phyloP scores from a whole-genome alignment of 2,113 vertebrate species.

The Chionodraco myersi region DNA sequence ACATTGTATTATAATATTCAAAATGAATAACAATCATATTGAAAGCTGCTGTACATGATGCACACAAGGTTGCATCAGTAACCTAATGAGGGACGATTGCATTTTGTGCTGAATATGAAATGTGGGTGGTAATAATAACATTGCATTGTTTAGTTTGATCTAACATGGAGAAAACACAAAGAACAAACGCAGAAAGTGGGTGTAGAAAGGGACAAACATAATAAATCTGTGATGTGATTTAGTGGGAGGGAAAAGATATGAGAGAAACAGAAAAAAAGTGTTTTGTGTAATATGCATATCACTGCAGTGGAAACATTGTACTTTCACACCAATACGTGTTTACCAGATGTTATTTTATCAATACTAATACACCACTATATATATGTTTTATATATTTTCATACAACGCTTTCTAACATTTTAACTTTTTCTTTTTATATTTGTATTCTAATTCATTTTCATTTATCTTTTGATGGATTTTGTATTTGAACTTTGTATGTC shows the following conservation, averaged over 20 bases:
- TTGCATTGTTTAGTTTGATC: constrained; percentile 52
- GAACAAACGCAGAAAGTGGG: constrained; percentile 20
- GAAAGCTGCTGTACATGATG: constrained; percentile 42
- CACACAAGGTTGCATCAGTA: constrained; percentile 33
- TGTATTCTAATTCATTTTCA: too few species aligned
- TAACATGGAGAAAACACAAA: constrained; percentile 29
- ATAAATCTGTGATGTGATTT: constrained; percentile 60
- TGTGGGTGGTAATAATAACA: constrained; percentile 46
- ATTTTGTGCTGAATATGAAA: constrained; percentile 66
- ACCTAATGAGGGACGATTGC: constrained; percentile 58
- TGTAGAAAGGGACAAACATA: constrained; percentile 9
- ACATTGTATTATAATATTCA: constrained; percentile 48
- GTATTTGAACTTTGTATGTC: too few species aligned
- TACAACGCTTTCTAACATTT: too few species aligned
- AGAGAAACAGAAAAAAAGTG: constrained; percentile 16
- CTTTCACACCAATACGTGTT: not conserved
- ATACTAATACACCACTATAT: too few species aligned
- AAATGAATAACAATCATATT: constrained; percentile 57
- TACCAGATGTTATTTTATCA: too few species aligned
- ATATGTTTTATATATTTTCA: too few species aligned
- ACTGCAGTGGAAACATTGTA: constrained; percentile 2
- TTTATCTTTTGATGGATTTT: too few species aligned
- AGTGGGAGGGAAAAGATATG: constrained; percentile 20
- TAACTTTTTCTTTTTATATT: too few species aligned
- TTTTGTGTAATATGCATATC: constrained; percentile 19